Conservation (phyloP, 2,797 vertebrate genomes). For the Falco novaeseelandiae region DNA sequence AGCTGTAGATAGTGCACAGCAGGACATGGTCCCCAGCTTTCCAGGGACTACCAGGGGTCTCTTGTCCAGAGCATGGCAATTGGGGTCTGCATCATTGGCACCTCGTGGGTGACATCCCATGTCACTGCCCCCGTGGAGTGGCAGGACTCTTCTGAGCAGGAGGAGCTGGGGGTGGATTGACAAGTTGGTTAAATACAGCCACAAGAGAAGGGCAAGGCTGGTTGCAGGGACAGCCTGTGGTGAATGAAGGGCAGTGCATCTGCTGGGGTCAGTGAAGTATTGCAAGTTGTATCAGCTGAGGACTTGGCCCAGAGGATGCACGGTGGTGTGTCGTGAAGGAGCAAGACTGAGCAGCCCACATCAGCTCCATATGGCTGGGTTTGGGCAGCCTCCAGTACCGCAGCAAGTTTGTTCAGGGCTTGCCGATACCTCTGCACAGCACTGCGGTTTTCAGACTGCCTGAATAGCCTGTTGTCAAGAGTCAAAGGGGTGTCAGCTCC, state of each 20-base stretch:
- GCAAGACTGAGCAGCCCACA: background rate
- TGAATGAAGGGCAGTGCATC: background rate
- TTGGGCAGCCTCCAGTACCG: background rate
- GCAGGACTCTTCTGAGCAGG: background rate
- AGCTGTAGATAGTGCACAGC: background rate
- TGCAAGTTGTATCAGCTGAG: background rate
- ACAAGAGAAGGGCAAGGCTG: background rate
- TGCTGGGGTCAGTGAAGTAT: background rate
- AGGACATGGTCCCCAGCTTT: background rate
- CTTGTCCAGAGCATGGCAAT: background rate
- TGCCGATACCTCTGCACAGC: background rate
- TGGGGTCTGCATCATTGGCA: background rate
- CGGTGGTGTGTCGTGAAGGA: background rate
- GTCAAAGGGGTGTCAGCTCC: background rate
- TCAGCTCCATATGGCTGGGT: background rate
- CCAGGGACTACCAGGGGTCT: background rate
- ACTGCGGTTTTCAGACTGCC: background rate
- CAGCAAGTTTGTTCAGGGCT: background rate
- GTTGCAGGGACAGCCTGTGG: background rate
- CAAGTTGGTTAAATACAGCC: background rate
- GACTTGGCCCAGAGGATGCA: background rate
- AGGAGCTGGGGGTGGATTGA: background rate
- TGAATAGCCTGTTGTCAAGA: background rate
- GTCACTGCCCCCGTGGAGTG: background rate
- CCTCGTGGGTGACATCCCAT: accelerated